Evolutionary conservation across 2,888 invertebrate species (phyloP), one percentile per base, ranked within the genome.

Genomic region (Plagodis dolabraria): DNA sequence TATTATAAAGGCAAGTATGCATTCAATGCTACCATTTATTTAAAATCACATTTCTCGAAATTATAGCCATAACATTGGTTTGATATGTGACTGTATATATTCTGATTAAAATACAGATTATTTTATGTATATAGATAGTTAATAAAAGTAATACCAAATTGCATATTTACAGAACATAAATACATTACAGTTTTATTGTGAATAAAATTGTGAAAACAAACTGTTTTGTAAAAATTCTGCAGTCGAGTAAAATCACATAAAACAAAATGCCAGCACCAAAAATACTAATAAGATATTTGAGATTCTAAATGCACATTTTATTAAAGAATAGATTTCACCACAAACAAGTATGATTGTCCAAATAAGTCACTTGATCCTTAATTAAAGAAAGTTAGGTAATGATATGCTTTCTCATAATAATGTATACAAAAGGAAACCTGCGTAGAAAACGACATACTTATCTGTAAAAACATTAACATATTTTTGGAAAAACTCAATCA

Each of bases 1-100:
- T n/a, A 0, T 12, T 33, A 7, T 7, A 10, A 75, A 80, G 85
- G 87, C 85, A 87, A 86, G 85, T 75, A 72, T 65, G 85, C 87
- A 88, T 86, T 86, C 62, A 60, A 87, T 86, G 86, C 86, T 80
- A 77, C 59, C 67, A 64, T 57, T 59, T 49, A 47, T 22, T 2
- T 50, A 12, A 12, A 40, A 56, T 60, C 40, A 10, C 10, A 40
- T 40, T 2, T 40, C 8, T 40, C 22, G 22, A 22, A 22, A 22
- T 22, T 22, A 22, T 22, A 22, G 22, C 22, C 22, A 22, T 22
- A 22, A 22, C 22, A 22, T 22, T 22, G 22, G 22, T 22, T 10
- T 40, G 10, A 10, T 10, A 40, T 40, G 5, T 5, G 8, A 5
- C 40, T 9, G 8, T 5, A 8, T 40, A 40, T 40, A 40, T 10